These are phyloP conservation scores for Aethes cnicana DNA, from an alignment of 2,888 invertebrate species.

Conservation along the genomic window DNA sequence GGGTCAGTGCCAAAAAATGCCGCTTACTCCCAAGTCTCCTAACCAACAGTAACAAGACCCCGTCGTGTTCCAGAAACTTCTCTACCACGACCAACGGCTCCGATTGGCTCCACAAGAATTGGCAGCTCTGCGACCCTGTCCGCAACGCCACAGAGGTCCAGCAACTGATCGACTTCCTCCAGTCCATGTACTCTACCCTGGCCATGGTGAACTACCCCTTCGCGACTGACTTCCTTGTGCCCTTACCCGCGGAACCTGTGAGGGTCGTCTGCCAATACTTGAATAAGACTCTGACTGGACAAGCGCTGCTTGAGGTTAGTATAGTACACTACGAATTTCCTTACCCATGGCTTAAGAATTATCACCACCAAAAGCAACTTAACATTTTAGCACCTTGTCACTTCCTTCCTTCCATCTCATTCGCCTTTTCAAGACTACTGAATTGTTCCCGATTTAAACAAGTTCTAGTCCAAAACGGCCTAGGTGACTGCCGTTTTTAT, in stretches of 20 bases:
- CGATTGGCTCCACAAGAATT: conserved; percentile 85
- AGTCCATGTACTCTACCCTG: conserved; percentile 88
- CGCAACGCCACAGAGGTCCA: conserved; percentile 69
- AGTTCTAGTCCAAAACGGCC: too few relatives aligned
- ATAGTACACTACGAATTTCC: too few relatives aligned
- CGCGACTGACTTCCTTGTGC: conserved; percentile 89
- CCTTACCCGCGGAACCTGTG: conserved; percentile 93
- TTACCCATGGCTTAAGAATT: too few relatives aligned
- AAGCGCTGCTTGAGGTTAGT: conserved; percentile 77
- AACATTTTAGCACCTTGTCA: too few relatives aligned
- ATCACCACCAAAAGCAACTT: too few relatives aligned
- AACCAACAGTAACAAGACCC: neutral
- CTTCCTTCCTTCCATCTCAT: too few relatives aligned
- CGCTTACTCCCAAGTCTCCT: neutral
- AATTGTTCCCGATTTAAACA: too few relatives aligned
- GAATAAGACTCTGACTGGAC: conserved; percentile 65
- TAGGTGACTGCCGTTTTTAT: too few relatives aligned
- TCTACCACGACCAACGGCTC: conserved; percentile 84
- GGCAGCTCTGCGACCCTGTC: conserved; percentile 89
- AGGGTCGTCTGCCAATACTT: conserved; percentile 83
- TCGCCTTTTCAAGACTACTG: too few relatives aligned
- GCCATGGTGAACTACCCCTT: conserved; percentile 99
- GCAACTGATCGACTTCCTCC: conserved; percentile 86
- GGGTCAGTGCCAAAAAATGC: neutral
- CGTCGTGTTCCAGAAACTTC: conserved; percentile 65